Evolutionary conservation across 2,888 invertebrate species (phyloP).

Genomic region (Campoletis raptor): DNA sequence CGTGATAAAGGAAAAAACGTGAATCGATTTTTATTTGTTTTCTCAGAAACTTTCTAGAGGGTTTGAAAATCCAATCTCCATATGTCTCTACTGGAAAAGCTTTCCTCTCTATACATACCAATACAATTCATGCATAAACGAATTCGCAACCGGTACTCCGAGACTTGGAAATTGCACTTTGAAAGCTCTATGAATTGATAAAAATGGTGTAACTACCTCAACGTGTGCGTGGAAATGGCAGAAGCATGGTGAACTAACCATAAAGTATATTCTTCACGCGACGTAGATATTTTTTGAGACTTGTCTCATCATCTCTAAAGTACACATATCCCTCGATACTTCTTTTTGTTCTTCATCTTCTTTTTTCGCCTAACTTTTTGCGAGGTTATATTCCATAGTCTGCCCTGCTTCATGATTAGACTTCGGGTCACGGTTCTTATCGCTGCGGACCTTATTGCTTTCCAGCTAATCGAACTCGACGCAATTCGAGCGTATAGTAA

Average conservation of each 20-base stretch:
- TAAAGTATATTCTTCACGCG: not conserved
- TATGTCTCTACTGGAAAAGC: not conserved
- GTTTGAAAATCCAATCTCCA: not conserved
- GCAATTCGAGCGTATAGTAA: conserved; percentile 75
- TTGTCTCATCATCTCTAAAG: conserved; percentile 24
- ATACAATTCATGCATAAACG: not conserved
- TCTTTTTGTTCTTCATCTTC: conserved; percentile 12
- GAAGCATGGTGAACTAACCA: not conserved
- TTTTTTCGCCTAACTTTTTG: not conserved
- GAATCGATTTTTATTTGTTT: not conserved
- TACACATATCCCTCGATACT: not conserved
- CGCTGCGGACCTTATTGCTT: conserved; percentile 76
- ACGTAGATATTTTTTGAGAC: conserved; percentile 5
- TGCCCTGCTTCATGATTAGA: not conserved
- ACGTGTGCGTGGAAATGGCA: conserved; percentile 8
- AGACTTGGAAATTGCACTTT: not conserved
- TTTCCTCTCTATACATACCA: not conserved
- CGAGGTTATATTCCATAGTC: not conserved
- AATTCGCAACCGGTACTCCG: not conserved
- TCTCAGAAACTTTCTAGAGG: not conserved
- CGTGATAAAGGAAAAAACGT: not conserved
- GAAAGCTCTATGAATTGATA: conserved; percentile 3
- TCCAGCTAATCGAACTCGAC: conserved; percentile 76
- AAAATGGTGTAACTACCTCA: not conserved
- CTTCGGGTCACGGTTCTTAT: conserved; percentile 53